phyloP scores from a whole-genome alignment of 92 coral and sea anemone species.

The Muricea muricata region DNA sequence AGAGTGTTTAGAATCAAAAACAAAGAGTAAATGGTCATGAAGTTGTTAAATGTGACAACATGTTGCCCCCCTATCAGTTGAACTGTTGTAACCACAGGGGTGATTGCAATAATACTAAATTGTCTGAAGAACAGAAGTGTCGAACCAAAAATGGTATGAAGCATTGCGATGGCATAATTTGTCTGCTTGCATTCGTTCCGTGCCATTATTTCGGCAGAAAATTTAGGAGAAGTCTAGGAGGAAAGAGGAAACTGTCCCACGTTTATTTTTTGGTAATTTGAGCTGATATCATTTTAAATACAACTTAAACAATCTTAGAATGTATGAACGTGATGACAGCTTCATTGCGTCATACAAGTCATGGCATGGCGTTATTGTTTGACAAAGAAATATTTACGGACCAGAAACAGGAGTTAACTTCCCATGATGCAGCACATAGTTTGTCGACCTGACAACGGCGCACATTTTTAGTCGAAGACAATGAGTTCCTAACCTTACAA shows the following conservation, averaged over 20 bases:
- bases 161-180: background rate
- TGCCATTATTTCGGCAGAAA: no score
- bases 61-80: conserved; percentile 1
- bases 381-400: no score
- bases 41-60: conserved; percentile 1
- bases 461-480: no score
- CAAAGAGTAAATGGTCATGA: background rate
- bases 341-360: background rate
- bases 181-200: background rate
- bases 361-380: background rate
- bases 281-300: background rate
- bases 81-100: conserved; percentile 24
- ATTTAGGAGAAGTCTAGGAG: no score
- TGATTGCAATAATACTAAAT: background rate
- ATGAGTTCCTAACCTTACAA: no score
- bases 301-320: background rate
- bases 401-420: no score
- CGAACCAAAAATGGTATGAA: conserved; percentile 9
- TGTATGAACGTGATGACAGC: conserved; percentile 13
- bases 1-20: conserved; percentile 5
- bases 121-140: background rate
- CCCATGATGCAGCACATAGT: no score
- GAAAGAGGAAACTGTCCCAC: background rate
- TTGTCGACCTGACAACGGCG: no score
- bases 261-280: background rate